A percentile compares a stretch with the other conserved stretches of the same genome.
Evolutionary conservation across 2,113 vertebrate species (phyloP).

Genomic region (Kryptolebias marmoratus): DNA sequence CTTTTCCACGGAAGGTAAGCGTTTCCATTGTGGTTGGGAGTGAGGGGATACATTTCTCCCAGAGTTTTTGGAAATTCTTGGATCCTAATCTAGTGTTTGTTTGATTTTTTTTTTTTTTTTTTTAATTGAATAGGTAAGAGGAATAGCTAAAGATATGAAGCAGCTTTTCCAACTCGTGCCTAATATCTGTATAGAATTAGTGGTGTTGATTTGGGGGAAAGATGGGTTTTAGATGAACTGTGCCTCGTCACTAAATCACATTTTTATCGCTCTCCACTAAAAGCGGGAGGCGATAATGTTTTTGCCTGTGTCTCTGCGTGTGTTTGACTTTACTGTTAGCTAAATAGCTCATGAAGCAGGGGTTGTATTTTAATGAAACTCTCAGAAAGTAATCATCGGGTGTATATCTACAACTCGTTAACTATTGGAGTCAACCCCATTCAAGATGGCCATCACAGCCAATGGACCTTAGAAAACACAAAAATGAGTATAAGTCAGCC

Average conservation of each 20-base stretch:
- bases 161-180: slow-evolving; percentile 59
- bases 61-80: slow-evolving; percentile 64
- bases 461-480: too few relatives aligned
- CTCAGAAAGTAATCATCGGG: too few relatives aligned
- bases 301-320: too few relatives aligned
- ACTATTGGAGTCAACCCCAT: too few relatives aligned
- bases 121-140: slow-evolving; percentile 69
- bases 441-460: too few relatives aligned
- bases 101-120: slow-evolving; percentile 67
- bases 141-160: slow-evolving; percentile 57
- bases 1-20: slow-evolving; percentile 94
- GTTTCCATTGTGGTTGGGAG: slow-evolving; percentile 73
- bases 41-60: slow-evolving; percentile 60
- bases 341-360: too few relatives aligned
- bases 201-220: slow-evolving; percentile 18
- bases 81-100: slow-evolving; percentile 44
- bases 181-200: slow-evolving; percentile 56
- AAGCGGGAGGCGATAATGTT: too few relatives aligned
- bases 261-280: slow-evolving; percentile 12
- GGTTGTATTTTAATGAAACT: too few relatives aligned
- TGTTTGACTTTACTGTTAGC: too few relatives aligned
- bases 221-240: slow-evolving; percentile 27
- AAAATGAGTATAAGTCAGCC: too few relatives aligned
- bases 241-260: slow-evolving; percentile 26
- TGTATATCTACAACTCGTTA: too few relatives aligned